phyloP scores from a whole-genome alignment of 1,140 invertebrate genomes.

The Trinorchestia longiramus region DNA sequence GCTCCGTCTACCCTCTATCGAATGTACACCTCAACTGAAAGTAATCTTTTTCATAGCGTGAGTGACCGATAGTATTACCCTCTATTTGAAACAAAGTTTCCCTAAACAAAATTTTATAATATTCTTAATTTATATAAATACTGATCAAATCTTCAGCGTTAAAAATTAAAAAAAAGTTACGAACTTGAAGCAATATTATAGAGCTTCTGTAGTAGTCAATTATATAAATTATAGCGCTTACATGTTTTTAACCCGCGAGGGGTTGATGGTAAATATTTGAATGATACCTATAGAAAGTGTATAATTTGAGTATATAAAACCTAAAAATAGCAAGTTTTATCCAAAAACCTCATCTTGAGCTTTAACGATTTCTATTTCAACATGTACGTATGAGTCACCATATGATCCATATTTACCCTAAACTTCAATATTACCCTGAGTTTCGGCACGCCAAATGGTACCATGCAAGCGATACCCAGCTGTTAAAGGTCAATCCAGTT shows the following conservation, averaged over 20 bases:
- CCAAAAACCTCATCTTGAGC: neutral
- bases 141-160: no score
- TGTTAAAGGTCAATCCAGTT: neutral
- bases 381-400: neutral
- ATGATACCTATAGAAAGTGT: no score
- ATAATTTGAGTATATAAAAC: neutral
- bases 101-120: no score
- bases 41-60: neutral
- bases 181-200: no score
- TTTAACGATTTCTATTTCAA: neutral
- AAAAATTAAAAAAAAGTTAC: no score
- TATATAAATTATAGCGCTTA: no score
- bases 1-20: neutral
- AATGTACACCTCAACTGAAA: neutral
- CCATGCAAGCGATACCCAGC: neutral
- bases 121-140: no score
- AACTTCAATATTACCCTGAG: neutral
- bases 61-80: neutral
- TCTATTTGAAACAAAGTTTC: neutral
- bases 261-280: no score
- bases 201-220: no score
- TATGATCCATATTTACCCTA: neutral
- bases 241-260: no score
- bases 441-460: neutral
- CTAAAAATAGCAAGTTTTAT: neutral